phyloP scores from a whole-genome alignment of 2,888 invertebrate genomes.

The Alloplasta piceator region DNA sequence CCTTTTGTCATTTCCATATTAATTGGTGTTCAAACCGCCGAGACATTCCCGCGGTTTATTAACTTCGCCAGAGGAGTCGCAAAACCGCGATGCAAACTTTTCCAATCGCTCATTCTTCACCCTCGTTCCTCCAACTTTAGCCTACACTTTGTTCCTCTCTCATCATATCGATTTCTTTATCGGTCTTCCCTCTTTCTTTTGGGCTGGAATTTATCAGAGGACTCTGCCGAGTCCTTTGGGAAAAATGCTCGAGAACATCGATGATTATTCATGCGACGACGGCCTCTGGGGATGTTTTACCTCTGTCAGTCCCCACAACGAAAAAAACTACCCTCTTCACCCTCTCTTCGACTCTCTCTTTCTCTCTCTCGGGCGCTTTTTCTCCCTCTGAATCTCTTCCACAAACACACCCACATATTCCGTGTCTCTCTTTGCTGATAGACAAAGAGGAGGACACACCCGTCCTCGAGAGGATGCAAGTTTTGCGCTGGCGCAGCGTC shows the following conservation, averaged over 20 bases:
- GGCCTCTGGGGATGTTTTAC: conserved; percentile 67
- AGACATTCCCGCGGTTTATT: background rate
- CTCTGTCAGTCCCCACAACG: conserved; percentile 26
- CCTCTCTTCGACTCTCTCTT: background rate
- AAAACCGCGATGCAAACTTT: background rate
- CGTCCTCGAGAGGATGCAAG: conserved; percentile 44
- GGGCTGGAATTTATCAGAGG: background rate
- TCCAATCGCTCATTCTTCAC: background rate
- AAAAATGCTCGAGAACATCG: conserved; percentile 48
- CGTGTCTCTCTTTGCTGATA: conserved; percentile 11
- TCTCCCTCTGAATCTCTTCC: conserved; percentile 1
- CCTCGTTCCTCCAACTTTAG: conserved; percentile 15
- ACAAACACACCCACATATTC: background rate
- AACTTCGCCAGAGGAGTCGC: background rate
- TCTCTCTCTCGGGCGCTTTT: background rate
- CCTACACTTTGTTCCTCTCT: conserved; percentile 12
- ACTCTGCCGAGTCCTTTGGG: conserved; percentile 35
- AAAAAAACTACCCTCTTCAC: conserved; percentile 4
- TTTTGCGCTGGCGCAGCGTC: conserved; percentile 49
- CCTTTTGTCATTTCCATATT: conserved; percentile 43
- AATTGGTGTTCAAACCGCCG: conserved; percentile 19
- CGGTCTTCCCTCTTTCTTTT: conserved; percentile 13
- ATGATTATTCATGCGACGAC: conserved; percentile 72
- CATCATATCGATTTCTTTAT: background rate
- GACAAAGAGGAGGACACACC: conserved; percentile 37